Base-by-base conservation (phyloP, 2,113 vertebrate genomes). In the Vombatus ursinus region DNA sequence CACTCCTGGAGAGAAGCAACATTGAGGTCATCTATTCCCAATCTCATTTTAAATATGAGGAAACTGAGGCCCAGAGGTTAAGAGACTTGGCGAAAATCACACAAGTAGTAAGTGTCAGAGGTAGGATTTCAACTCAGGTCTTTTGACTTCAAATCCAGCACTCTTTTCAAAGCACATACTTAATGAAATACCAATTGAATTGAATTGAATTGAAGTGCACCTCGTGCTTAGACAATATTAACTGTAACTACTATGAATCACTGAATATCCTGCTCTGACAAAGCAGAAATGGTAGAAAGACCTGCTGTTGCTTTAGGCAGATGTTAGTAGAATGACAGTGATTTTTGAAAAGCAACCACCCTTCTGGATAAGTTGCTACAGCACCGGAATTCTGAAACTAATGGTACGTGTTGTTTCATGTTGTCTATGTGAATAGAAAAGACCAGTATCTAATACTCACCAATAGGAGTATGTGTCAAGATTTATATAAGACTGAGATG, bases 361-460 rank as follows among this genome's bases (percentile, higher is more conserved):
- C n/a, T 44, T 84, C 68, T 84, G 92, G 93, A 94, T 92, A 91
- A 91, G n/a, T 95, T 97, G n/a, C 95, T 91, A 95, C 49, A 97
- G 44, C 19, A 44, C 28, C 22, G 91, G 77, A 89, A 94, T 96
- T 95, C 89, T 84, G 90, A 92, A 96, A 61, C 77, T 93, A 77
- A 89, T 95, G 57, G 90, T 96, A 8, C 93, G 0, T 96, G 96
- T 96, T 92, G 84, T n/a, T 95, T 96, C 97, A 96, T 96, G 96
- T 90, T 93, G 92, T 51, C 28, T 61, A 94, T 92, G 57, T 92
- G 53, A 93, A 89, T n/a, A 96, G 52, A 92, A 95, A 91, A 95
- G 92, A 90, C 44, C 92, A 95, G 50, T 44, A 94, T 94, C 44
- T 26, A 77, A 96, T 53, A 93, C 57, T 91, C 77, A 44, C 31